These are phyloP conservation scores for Microtus agrestis DNA, from an alignment of 2,797 vertebrate species.

Conservation along the genomic window DNA sequence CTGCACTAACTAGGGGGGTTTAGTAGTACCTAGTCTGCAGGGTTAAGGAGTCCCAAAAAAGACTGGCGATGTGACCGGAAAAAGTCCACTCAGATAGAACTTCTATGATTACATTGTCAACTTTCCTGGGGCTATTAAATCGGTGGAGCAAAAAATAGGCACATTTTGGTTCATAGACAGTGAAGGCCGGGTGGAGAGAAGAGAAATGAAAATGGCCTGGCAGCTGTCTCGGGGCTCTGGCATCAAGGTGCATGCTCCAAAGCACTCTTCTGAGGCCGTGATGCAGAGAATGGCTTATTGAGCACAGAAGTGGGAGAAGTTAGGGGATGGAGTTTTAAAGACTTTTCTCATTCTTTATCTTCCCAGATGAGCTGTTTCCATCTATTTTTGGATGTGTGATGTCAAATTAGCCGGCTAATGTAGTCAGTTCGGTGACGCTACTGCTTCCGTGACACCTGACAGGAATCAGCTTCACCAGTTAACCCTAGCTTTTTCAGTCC, in stretches of 20 bases:
- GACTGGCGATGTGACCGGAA: conserved; percentile 58
- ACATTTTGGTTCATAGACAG: conserved; percentile 79
- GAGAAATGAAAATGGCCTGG: conserved; percentile 76
- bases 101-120: conserved; percentile 73
- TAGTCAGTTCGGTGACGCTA: neutral
- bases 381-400: conserved; percentile 65
- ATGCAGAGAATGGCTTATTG: conserved; percentile 72
- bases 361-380: conserved; percentile 61
- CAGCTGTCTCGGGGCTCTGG: conserved; percentile 80
- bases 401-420: conserved; percentile 10
- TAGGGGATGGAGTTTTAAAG: conserved; percentile 66
- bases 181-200: conserved; percentile 69
- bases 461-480: neutral
- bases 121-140: conserved; percentile 82
- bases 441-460: conserved; percentile 23
- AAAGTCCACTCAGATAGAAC: conserved; percentile 72
- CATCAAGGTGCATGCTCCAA: conserved; percentile 79
- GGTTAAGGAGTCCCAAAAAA: conserved; percentile 44
- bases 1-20: neutral
- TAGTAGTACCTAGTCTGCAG: neutral
- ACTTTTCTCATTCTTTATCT: conserved; percentile 33
- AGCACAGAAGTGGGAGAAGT: conserved; percentile 77
- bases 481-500: neutral
- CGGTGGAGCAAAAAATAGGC: conserved; percentile 85
- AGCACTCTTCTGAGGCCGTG: conserved; percentile 69